Percentiles rank a stretch among this genome's conserved stretches.
Conservation (phyloP, 1,140 invertebrate species). For the Papilio helenus region DNA sequence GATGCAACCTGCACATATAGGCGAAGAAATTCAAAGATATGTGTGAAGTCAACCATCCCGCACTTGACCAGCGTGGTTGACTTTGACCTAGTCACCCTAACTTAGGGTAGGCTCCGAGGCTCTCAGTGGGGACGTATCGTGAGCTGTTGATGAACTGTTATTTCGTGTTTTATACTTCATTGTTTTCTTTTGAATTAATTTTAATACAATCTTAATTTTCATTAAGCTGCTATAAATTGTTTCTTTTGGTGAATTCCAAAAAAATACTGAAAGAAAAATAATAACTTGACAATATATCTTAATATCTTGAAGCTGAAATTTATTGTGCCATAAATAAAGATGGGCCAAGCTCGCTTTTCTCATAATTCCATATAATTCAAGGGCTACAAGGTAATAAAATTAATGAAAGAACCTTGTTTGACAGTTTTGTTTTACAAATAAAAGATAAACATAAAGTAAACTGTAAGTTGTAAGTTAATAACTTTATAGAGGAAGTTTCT, state of each 20-base stretch:
- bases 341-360: conserved; percentile 16
- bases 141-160: neutral
- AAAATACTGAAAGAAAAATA: neutral
- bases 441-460: neutral
- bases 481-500: too few species aligned
- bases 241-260: neutral
- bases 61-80: too few species aligned
- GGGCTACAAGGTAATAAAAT: conserved; percentile 25
- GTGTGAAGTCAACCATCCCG: too few species aligned
- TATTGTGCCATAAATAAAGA: conserved; percentile 26
- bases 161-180: too few species aligned
- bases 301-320: conserved; percentile 29
- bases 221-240: neutral
- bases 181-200: neutral
- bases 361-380: conserved; percentile 26
- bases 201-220: neutral
- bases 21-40: too few species aligned
- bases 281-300: conserved; percentile 26
- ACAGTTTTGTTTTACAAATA: conserved; percentile 14
- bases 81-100: too few species aligned
- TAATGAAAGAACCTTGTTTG: conserved; percentile 18
- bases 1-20: too few species aligned
- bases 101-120: too few species aligned
- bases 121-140: too few species aligned
- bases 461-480: neutral